Evolutionary conservation across 2,888 invertebrate genomes (phyloP), one percentile per base, ranked within the genome.

Genomic region (Herminia tarsipennalis): DNA sequence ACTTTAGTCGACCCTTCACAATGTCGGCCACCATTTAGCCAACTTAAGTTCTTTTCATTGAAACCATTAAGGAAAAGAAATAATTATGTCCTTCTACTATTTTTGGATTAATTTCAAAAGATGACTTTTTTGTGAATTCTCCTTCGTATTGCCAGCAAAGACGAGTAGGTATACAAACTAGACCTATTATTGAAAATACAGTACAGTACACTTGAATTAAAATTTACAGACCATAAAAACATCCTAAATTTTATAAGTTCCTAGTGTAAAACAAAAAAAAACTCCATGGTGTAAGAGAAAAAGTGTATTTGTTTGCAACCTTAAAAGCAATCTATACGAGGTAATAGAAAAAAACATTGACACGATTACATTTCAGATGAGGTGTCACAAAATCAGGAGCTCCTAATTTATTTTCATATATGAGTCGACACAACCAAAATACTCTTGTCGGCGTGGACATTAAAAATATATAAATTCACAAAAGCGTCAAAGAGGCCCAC

Each of bases 1-100:
- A 81, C 83, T 83, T 78, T 70, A 76, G 66, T 39, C 67, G 61
- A 69, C 73, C 72, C 73, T 73, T 66, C 70, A 73, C 62, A 73
- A 70, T 71, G 72, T 63, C 64, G 65, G 43, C 50, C 59, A 64
- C 61, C 71, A 59, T 72, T 72, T 73, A 62, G 52, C 65, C 53
- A 66, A 69, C 62, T 67, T 56, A 53, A 66, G 51, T 55, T 66
- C 64, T 66, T 66, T 66, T 64, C 64, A 64, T 69, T 66, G 60
- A 65, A 70, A 59, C 58, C 55, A 59, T 68, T 54, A 61, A 66
- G 58, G 56, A 60, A 65, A 70, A 60, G 58, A 43, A 56, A 66
- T 68, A 73, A 76, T 76, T 66, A 66, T 67, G 24, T 30, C 47
- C 28, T 50, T 59, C 14, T 47, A 43, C 33, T 41, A 52, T 54